Conservation (phyloP, 2,888 invertebrate species). For the Nomada fucata region DNA sequence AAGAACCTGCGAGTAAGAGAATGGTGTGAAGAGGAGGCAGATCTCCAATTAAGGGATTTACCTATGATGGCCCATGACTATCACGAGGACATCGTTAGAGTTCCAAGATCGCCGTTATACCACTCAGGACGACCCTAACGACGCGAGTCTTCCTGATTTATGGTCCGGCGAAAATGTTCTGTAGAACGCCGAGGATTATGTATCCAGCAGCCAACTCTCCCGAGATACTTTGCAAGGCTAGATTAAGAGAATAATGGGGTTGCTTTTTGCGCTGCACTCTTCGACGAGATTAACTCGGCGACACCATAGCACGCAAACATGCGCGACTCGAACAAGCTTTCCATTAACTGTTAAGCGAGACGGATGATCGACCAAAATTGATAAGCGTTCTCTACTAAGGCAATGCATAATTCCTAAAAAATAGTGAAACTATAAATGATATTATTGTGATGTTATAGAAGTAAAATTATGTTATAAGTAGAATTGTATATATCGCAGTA, state of each 20-base stretch:
- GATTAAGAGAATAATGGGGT: constrained; percentile 68
- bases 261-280: constrained; percentile 45
- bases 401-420: no score
- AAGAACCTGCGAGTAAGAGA: not conserved
- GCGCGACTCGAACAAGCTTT: not conserved
- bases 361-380: not conserved
- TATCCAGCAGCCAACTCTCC: constrained; percentile 63
- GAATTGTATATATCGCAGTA: no score
- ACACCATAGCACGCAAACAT: constrained; percentile 30
- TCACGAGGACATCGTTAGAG: constrained; percentile 72
- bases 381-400: not conserved
- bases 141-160: constrained; percentile 75
- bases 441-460: no score
- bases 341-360: constrained; percentile 2
- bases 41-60: constrained; percentile 68
- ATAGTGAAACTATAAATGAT: no score
- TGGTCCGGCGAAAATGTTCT: constrained; percentile 68
- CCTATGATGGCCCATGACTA: constrained; percentile 45
- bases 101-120: constrained; percentile 75
- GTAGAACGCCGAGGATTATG: constrained; percentile 65
- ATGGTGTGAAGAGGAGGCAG: constrained; percentile 34
- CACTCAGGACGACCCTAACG: constrained; percentile 74
- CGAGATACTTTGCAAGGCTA: constrained; percentile 52
- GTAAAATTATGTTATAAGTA: no score
- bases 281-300: constrained; percentile 53